phyloP scores from a whole-genome alignment of 1,140 invertebrate genomes.

The Anastrepha ludens region DNA sequence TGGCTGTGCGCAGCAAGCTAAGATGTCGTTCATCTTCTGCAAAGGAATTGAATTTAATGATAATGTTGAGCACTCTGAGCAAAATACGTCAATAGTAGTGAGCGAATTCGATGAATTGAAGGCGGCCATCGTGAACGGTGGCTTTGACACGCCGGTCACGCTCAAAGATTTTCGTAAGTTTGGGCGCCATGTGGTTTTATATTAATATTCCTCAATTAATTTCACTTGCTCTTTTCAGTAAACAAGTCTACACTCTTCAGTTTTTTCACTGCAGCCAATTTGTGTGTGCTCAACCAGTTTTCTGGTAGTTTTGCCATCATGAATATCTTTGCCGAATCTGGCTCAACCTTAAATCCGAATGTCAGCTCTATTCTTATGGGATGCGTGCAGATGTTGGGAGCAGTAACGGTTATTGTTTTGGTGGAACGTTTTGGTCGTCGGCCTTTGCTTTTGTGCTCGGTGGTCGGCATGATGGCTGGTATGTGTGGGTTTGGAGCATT shows the following conservation, averaged over 20 bases:
- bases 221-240: not conserved
- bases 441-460: constrained; percentile 56
- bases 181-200: not conserved
- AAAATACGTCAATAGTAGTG: not conserved
- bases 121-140: constrained; percentile 49
- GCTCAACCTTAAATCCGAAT: constrained; percentile 77
- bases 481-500: constrained; percentile 53
- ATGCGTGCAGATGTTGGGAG: constrained; percentile 64
- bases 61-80: not conserved
- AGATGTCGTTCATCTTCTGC: constrained; percentile 76
- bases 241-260: not conserved
- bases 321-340: constrained; percentile 81
- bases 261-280: constrained; percentile 61
- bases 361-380: constrained; percentile 85
- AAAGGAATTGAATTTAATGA: constrained; percentile 55
- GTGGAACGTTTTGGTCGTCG: constrained; percentile 59
- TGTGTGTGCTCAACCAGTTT: constrained; percentile 73
- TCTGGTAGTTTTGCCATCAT: constrained; percentile 77
- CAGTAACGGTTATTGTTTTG: constrained; percentile 50
- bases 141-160: constrained; percentile 56
- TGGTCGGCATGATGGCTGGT: constrained; percentile 42
- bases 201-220: too few species aligned
- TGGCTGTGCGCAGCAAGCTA: constrained; percentile 79
- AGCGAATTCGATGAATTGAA: constrained; percentile 63
- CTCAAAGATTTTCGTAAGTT: constrained; percentile 66